Conservation (phyloP, 2,113 vertebrate species). For the Callochromis pleurospilus region DNA sequence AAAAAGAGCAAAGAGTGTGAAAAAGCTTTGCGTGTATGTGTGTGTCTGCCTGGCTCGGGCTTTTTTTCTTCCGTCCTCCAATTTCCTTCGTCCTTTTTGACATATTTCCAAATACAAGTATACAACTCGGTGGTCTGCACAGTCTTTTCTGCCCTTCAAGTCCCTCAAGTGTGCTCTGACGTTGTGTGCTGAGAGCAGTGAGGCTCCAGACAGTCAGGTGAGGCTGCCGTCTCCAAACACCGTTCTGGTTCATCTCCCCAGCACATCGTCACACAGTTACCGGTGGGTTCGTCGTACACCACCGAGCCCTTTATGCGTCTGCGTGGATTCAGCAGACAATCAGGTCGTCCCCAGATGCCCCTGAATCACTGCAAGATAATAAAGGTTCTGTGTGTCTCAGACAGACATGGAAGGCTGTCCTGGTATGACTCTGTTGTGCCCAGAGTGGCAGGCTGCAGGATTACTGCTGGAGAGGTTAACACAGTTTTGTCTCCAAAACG, state of each 20-base stretch:
- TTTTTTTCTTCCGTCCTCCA: not conserved
- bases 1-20: slow-evolving; percentile 30
- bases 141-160: not conserved
- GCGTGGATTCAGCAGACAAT: slow-evolving; percentile 14
- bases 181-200: not conserved
- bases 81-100: not conserved
- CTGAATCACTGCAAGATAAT: slow-evolving; percentile 18
- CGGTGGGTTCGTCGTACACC: not conserved
- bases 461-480: slow-evolving; percentile 22
- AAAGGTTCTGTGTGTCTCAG: slow-evolving; percentile 13
- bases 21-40: not conserved
- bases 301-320: not conserved
- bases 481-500: not conserved
- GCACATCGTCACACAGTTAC: slow-evolving; percentile 14
- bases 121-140: not conserved
- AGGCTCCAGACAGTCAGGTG: slow-evolving; percentile 41
- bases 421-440: not conserved
- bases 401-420: not conserved
- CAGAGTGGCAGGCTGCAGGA: slow-evolving; percentile 5
- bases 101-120: not conserved
- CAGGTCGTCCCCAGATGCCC: slow-evolving; percentile 23
- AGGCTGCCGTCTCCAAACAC: not conserved
- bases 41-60: not conserved
- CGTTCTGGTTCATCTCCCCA: slow-evolving; percentile 1
- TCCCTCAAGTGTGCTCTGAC: slow-evolving; percentile 1